These are phyloP conservation scores for Argyra leucocephala DNA, from an alignment of 2,888 invertebrate genomes.

Conservation along the genomic window DNA sequence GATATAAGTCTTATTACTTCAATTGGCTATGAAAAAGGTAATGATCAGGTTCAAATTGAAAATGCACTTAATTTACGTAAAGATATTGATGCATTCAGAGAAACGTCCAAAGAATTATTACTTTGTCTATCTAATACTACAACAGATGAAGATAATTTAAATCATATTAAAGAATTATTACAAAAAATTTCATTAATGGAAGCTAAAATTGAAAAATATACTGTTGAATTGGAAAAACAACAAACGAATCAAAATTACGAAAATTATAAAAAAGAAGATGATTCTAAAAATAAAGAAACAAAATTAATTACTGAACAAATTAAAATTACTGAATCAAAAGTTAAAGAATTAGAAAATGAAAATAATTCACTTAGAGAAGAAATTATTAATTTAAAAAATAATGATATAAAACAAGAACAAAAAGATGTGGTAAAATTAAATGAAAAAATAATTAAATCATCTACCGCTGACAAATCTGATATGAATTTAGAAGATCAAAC, in stretches of 20 bases:
- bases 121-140: conserved; percentile 13
- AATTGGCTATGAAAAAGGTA: conserved; percentile 26
- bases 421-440: conserved; percentile 29
- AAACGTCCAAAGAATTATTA: conserved; percentile 1
- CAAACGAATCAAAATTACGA: conserved; percentile 18
- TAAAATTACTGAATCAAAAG: conserved; percentile 26
- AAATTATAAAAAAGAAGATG: conserved; percentile 17
- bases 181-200: conserved; percentile 11
- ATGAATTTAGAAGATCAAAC: not conserved
- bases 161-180: conserved; percentile 14
- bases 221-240: conserved; percentile 12
- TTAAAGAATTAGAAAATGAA: conserved; percentile 37
- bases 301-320: conserved; percentile 23
- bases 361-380: conserved; percentile 31
- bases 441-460: conserved; percentile 21
- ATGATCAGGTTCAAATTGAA: conserved; percentile 27
- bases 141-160: conserved; percentile 16
- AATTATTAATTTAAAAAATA: conserved; percentile 26
- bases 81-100: conserved; percentile 13
- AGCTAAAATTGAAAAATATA: conserved; percentile 14
- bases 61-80: conserved; percentile 18
- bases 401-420: conserved; percentile 13
- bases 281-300: conserved; percentile 13
- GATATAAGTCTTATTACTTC: conserved; percentile 22
- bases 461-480: conserved; percentile 11